Base-by-base conservation (phyloP, 2,113 vertebrate genomes). In the Cephalopholis sonnerati region DNA sequence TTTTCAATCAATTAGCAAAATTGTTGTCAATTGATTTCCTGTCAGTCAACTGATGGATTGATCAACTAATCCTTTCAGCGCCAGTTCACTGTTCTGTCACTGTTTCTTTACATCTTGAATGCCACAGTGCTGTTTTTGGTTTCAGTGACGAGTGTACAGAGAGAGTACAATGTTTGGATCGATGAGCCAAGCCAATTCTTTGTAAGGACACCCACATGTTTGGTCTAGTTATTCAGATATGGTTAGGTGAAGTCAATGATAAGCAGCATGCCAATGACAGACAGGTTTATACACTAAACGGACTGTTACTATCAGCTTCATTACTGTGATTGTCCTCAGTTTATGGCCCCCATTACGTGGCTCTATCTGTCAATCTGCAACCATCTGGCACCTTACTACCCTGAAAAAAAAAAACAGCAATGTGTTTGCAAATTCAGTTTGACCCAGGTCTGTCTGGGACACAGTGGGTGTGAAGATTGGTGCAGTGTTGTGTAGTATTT, bases 281-380 rank as follows among this genome's bases (percentile, higher is more conserved):
- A 25, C 66, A 58, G 67, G 39, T 78, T 71, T 69, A 20, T 46
- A 75, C 75, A 55, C 41, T 53, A 74, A 83, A 88, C 75, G 66
- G 83, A 66, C 83, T 53, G 54, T 86, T 77, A 73, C 64, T 65
- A 72, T 84, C 84, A 66, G 64, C 77, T 74, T 88, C 80, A 82
- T 93, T 79, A 77, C 71, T 58, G 66, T 62, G 71, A 86, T 86
- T 89, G 86, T 86, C 81, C 73, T 74, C 74, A 55, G 67, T 92
- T 89, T 90, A 84, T 82, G 39, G 55, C 71, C 18, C 61, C 88
- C 72, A 75, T 88, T 89, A 81, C 68, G 17, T 62, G 32, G 18
- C 54, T 70, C 67, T 83, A 82, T 79, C 53, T 73, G 79, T 91
- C 85, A 89, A 39, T 90, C 79, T 70, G 68, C 59, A 67, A 62